A percentile compares a stretch with the other conserved stretches of the same genome.
Evolutionary conservation across 2,113 vertebrate genomes (phyloP).

Genomic region (Tylochromis polylepis): DNA sequence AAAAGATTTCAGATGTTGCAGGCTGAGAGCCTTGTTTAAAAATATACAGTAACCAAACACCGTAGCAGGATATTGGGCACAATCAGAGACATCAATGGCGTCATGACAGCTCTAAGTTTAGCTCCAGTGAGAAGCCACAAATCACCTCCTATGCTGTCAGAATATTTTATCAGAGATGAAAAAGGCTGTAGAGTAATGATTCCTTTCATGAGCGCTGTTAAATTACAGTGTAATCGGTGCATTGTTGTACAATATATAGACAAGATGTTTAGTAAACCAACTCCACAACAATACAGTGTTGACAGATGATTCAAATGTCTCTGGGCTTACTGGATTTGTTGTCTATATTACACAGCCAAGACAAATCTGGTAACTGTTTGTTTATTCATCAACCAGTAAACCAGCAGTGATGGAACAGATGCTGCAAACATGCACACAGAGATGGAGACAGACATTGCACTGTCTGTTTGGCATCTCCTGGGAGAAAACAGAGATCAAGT

Average conservation of each 20-base stretch:
- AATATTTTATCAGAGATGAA: background rate
- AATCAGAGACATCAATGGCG: background rate
- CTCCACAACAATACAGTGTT: background rate
- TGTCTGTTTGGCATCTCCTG: background rate
- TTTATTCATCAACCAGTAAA: slow-evolving; percentile 30
- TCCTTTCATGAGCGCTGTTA: background rate
- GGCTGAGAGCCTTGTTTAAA: background rate
- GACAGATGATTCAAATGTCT: slow-evolving; percentile 15
- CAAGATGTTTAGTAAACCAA: background rate
- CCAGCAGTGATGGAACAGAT: slow-evolving; percentile 41
- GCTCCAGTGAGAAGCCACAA: background rate
- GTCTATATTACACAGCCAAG: background rate
- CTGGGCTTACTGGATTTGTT: slow-evolving; percentile 20
- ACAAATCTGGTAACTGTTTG: slow-evolving; percentile 40
- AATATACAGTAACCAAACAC: background rate
- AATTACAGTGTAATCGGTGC: background rate
- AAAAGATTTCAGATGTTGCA: background rate
- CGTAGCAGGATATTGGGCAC: background rate
- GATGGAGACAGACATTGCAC: background rate
- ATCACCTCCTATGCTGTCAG: background rate
- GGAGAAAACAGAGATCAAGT: background rate
- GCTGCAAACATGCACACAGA: background rate
- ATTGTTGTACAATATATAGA: background rate
- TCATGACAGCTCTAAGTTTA: background rate
- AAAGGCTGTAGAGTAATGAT: background rate